These are phyloP conservation scores for Phoxinus phoxinus DNA, from an alignment of 2,113 vertebrate genomes.

Conservation along the genomic window DNA sequence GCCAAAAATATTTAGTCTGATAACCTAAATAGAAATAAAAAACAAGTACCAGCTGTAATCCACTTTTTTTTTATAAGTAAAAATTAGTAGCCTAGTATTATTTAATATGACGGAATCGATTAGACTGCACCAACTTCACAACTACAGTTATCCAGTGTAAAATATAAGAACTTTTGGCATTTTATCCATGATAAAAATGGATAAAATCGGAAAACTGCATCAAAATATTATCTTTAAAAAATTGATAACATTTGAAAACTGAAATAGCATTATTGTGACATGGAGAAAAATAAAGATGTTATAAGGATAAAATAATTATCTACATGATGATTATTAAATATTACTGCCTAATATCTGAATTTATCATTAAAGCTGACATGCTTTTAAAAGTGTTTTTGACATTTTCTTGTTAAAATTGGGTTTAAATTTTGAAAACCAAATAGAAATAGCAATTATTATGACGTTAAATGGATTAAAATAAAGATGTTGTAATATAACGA, in stretches of 20 bases:
- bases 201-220: not conserved
- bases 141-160: not conserved
- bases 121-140: too few relatives aligned
- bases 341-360: not conserved
- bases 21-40: not conserved
- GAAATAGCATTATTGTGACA: not conserved
- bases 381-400: not conserved
- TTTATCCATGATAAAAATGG: not conserved
- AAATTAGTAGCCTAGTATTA: not conserved
- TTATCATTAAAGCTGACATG: too few relatives aligned
- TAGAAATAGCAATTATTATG: not conserved
- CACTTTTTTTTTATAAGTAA: too few relatives aligned
- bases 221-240: not conserved
- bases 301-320: not conserved
- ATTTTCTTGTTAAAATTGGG: not conserved
- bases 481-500: not conserved
- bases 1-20: not conserved
- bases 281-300: not conserved
- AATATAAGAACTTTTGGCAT: not conserved
- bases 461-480: not conserved
- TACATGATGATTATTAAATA: not conserved
- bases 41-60: too few relatives aligned
- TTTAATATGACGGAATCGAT: not conserved
- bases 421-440: not conserved
- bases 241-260: not conserved